Percentiles rank a stretch among this genome's conserved stretches.
Conservation (phyloP, 2,888 invertebrate genomes). For the Oasisia sp. region DNA sequence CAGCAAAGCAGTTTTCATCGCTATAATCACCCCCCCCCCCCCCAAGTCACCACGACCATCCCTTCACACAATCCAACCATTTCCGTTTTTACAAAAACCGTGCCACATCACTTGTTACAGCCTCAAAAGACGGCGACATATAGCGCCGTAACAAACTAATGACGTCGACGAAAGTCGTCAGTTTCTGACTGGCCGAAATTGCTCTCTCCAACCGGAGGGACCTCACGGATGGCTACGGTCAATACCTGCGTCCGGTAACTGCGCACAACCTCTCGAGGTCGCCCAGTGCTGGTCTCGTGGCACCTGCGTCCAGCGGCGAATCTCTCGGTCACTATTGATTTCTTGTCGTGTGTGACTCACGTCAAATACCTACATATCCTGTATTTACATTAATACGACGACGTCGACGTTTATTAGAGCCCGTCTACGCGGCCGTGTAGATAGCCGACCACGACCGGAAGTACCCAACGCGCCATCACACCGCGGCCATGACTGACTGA, state of each 20-base stretch:
- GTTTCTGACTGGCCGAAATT: background rate
- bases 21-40: background rate
- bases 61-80: background rate
- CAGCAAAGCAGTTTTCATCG: background rate
- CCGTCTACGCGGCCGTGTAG: background rate
- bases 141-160: background rate
- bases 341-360: background rate
- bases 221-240: background rate
- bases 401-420: background rate
- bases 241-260: background rate
- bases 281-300: background rate
- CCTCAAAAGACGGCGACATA: background rate
- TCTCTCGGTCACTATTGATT: background rate
- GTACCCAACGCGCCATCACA: background rate
- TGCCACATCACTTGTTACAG: background rate
- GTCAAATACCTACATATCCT: background rate
- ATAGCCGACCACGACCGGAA: background rate
- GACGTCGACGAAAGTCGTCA: background rate
- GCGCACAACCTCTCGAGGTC: background rate
- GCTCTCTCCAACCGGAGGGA: background rate
- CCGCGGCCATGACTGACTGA: background rate
- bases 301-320: background rate
- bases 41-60: background rate
- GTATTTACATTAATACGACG: background rate
- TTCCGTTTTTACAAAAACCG: background rate